These are phyloP conservation scores for Leptopilina drosophilae DNA, from an alignment of 2,888 invertebrate genomes.

Conservation along the genomic window DNA sequence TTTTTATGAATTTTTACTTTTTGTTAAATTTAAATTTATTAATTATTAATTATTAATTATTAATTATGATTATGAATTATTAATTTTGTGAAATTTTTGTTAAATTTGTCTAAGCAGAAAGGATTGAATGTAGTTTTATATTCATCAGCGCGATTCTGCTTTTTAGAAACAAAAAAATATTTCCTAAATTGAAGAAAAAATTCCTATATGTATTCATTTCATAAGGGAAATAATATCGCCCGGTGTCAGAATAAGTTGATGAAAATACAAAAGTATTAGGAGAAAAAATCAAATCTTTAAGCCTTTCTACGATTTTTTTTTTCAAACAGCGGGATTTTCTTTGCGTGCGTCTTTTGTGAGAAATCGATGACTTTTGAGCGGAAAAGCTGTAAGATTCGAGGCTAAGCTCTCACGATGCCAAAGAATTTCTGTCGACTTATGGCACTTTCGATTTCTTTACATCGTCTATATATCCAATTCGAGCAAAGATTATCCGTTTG, in stretches of 20 bases:
- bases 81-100: too few relatives aligned
- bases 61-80: too few relatives aligned
- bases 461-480: conserved; percentile 22
- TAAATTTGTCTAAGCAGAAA: too few relatives aligned
- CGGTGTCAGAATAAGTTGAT: neutral
- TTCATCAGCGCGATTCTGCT: too few relatives aligned
- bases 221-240: neutral
- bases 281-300: conserved; percentile 16
- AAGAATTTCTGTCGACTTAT: conserved; percentile 40
- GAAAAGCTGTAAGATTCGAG: conserved; percentile 4
- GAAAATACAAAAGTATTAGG: neutral
- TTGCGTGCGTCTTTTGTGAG: conserved; percentile 7
- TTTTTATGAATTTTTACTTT: too few relatives aligned
- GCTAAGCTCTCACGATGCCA: conserved; percentile 17
- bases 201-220: neutral
- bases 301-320: neutral
- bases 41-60: too few relatives aligned
- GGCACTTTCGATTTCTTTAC: conserved; percentile 35
- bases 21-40: too few relatives aligned
- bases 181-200: neutral
- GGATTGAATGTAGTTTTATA: too few relatives aligned
- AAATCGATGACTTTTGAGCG: conserved; percentile 34
- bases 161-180: too few relatives aligned
- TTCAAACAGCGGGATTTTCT: neutral
- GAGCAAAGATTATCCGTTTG: conserved; percentile 48